These are phyloP conservation scores for Sebastes schlegelii DNA, from an alignment of 2,113 vertebrate species.

Conservation along the genomic window DNA sequence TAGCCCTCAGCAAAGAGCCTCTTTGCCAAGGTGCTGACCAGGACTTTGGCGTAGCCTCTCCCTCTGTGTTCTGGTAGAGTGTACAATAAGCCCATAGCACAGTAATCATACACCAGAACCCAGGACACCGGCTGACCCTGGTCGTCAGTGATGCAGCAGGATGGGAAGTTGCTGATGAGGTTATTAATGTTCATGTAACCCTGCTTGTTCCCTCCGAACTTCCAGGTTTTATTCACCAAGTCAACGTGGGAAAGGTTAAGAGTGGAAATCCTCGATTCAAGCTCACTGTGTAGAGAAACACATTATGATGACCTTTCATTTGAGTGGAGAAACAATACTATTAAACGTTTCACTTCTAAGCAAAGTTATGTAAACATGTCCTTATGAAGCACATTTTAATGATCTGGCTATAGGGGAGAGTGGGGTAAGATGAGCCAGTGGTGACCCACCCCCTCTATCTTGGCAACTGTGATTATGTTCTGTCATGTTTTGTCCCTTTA, in stretches of 20 bases:
- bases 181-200: slow-evolving; percentile 3
- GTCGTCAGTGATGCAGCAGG: slow-evolving; percentile 64
- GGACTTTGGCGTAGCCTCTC: slow-evolving; percentile 77
- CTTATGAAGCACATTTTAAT: not conserved
- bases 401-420: not conserved
- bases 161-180: slow-evolving; percentile 69
- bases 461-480: too few species aligned
- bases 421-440: too few species aligned
- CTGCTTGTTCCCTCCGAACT: slow-evolving; percentile 63
- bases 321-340: not conserved
- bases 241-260: slow-evolving; percentile 58
- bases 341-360: too few species aligned
- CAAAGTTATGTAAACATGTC: not conserved
- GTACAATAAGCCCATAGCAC: slow-evolving; percentile 75
- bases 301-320: too few species aligned
- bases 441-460: too few species aligned
- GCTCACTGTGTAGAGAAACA: slow-evolving; percentile 50
- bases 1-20: slow-evolving; percentile 68
- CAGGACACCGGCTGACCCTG: slow-evolving; percentile 73
- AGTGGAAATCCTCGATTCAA: slow-evolving; percentile 68
- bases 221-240: slow-evolving; percentile 79
- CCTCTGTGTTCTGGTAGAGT: slow-evolving; percentile 74
- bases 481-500: too few species aligned
- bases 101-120: slow-evolving; percentile 70
- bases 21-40: slow-evolving; percentile 72